These are phyloP conservation scores for Carapus acus DNA, from an alignment of 2,797 vertebrate species.

Conservation along the genomic window DNA sequence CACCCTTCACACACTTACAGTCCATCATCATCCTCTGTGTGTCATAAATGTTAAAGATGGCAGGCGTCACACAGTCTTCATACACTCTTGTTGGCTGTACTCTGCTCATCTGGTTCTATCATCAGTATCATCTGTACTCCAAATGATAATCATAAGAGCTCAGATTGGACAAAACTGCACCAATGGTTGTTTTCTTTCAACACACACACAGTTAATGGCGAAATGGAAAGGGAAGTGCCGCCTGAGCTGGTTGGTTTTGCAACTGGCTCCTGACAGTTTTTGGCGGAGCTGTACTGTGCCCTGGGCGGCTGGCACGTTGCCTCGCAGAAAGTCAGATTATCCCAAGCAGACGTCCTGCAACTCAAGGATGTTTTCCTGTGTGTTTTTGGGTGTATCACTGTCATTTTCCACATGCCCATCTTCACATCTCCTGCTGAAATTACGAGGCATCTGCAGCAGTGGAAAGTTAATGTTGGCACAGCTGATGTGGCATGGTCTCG, in stretches of 20 bases:
- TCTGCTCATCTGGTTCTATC: no score
- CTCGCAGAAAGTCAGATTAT: slow-evolving; percentile 28
- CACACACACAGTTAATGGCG: slow-evolving; percentile 39
- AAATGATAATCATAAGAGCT: no score
- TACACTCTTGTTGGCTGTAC: no score
- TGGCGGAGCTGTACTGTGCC: slow-evolving; percentile 56
- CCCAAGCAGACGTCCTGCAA: slow-evolving; percentile 20
- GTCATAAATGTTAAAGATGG: no score
- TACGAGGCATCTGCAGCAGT: slow-evolving; percentile 29
- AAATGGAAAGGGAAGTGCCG: slow-evolving; percentile 52
- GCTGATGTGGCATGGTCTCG: slow-evolving; percentile 24
- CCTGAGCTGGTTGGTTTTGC: slow-evolving; percentile 41
- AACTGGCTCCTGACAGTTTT: slow-evolving; percentile 38
- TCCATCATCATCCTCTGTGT: no score
- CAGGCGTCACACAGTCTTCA: no score
- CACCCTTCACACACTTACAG: no score
- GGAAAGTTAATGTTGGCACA: slow-evolving; percentile 59
- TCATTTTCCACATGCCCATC: background rate
- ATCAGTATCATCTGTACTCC: no score
- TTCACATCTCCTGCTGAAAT: background rate
- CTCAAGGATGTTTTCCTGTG: slow-evolving; percentile 9
- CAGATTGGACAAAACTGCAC: no score
- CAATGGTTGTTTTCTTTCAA: slow-evolving; percentile 41
- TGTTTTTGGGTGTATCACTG: background rate
- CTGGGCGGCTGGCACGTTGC: slow-evolving; percentile 29